Evolutionary conservation across 2,797 vertebrate species (phyloP).

Genomic region (Erethizon dorsatum): DNA sequence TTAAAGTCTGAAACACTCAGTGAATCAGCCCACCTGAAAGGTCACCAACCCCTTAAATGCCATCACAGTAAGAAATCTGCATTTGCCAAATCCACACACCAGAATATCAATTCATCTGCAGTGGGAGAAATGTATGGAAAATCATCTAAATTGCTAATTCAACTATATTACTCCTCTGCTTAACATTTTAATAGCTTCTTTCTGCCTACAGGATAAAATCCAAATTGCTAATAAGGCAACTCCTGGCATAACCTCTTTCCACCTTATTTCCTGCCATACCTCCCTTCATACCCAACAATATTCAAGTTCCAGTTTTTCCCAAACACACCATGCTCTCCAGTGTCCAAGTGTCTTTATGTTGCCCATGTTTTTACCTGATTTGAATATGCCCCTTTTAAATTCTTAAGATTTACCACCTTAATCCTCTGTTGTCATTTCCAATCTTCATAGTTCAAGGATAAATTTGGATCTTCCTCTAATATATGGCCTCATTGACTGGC

Average conservation of each 20-base stretch:
- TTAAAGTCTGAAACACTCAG: conserved; percentile 7
- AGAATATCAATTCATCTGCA: conserved; percentile 53
- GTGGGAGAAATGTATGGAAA: conserved; percentile 38
- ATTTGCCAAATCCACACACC: conserved; percentile 4
- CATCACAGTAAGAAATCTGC: neutral
- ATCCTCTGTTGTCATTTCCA: neutral
- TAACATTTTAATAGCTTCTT: conserved; percentile 53
- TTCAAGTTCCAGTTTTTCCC: neutral
- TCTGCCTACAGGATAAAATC: conserved; percentile 61
- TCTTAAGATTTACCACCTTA: neutral
- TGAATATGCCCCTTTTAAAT: neutral
- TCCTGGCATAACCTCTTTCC: conserved; percentile 48
- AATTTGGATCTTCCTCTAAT: neutral
- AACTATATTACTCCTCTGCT: conserved; percentile 61
- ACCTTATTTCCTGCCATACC: neutral
- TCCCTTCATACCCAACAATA: neutral
- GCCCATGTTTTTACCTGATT: neutral
- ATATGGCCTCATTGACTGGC: neutral
- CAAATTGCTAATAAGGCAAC: conserved; percentile 70
- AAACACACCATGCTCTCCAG: neutral
- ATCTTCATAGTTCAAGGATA: neutral
- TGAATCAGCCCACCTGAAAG: neutral
- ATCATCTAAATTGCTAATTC: conserved; percentile 72
- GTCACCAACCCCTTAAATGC: neutral
- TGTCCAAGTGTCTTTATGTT: neutral